Conservation (phyloP, 30 jellyfish, hydroid and myxozoan species). For the Turritopsis rubra region DNA sequence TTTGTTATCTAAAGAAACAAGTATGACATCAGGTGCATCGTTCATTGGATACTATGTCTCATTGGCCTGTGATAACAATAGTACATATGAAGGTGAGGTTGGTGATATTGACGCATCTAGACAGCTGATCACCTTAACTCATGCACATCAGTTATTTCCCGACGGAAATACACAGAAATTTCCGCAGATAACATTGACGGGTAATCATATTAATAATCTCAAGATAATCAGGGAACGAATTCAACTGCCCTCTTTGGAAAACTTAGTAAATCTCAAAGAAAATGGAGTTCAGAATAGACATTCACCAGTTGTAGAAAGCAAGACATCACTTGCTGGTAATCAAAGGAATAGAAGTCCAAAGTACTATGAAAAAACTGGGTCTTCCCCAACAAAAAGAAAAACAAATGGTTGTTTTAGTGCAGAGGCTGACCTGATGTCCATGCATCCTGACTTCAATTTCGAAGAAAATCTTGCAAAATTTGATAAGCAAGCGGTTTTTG, state of each 20-base stretch:
- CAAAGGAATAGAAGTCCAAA: constrained; percentile 20
- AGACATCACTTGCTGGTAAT: constrained; percentile 5
- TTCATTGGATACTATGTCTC: constrained; percentile 66
- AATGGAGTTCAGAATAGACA: neutral
- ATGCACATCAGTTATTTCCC: constrained; percentile 45
- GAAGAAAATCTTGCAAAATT: constrained; percentile 62
- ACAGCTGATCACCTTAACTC: constrained; percentile 46
- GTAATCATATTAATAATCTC: constrained; percentile 7
- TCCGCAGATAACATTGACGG: constrained; percentile 18
- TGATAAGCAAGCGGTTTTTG: constrained; percentile 66
- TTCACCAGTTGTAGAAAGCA: constrained; percentile 16
- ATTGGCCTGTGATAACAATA: constrained; percentile 46
- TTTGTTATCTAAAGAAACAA: neutral
- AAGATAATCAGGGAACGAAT: constrained; percentile 17
- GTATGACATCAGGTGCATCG: constrained; percentile 38
- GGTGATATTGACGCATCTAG: constrained; percentile 43
- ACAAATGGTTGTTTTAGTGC: neutral
- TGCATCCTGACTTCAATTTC: constrained; percentile 36
- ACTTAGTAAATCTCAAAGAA: neutral
- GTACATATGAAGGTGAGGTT: constrained; percentile 59
- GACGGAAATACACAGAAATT: constrained; percentile 18
- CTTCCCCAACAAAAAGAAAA: neutral
- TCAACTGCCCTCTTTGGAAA: neutral
- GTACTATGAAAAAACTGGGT: neutral
- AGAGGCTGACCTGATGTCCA: constrained; percentile 7